These are phyloP conservation scores for Sinocyclocheilus anshuiensis DNA, from an alignment of 2,113 vertebrate genomes.

Conservation along the genomic window DNA sequence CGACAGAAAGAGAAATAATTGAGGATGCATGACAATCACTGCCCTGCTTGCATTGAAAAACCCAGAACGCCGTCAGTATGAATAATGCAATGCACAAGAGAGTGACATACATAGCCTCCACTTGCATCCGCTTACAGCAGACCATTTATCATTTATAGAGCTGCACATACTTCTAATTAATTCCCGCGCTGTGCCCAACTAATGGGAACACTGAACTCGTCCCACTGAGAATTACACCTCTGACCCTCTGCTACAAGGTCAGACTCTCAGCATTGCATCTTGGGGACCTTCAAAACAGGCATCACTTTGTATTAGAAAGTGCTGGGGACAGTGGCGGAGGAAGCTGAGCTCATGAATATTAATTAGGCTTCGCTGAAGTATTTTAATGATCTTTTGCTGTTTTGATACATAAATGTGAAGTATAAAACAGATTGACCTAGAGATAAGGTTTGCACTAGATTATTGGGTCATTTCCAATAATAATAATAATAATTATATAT, in stretches of 20 bases:
- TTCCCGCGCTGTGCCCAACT: slow-evolving; percentile 36
- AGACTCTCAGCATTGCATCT: slow-evolving; percentile 30
- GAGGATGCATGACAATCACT: slow-evolving; percentile 21
- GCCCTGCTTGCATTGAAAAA: not conserved
- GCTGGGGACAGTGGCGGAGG: not conserved
- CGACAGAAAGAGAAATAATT: slow-evolving; percentile 6
- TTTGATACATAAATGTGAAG: not conserved
- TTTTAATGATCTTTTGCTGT: not conserved
- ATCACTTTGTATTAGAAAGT: slow-evolving; percentile 19
- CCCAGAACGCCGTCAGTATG: slow-evolving; percentile 35
- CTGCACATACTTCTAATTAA: slow-evolving; percentile 48
- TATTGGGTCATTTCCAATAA: not conserved
- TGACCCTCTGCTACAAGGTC: slow-evolving; percentile 49
- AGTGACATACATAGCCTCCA: slow-evolving; percentile 36
- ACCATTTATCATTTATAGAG: slow-evolving; percentile 45
- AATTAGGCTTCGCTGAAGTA: not conserved
- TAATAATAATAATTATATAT: too few relatives aligned
- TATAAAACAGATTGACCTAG: not conserved
- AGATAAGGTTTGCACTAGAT: not conserved
- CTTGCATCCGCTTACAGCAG: slow-evolving; percentile 34
- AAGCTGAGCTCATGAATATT: slow-evolving; percentile 2
- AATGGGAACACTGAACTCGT: slow-evolving; percentile 51
- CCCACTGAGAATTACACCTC: slow-evolving; percentile 47
- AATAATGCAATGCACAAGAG: slow-evolving; percentile 31
- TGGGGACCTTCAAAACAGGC: not conserved